phyloP scores from a whole-genome alignment of 2,113 vertebrate species.

The Raja brachyura region DNA sequence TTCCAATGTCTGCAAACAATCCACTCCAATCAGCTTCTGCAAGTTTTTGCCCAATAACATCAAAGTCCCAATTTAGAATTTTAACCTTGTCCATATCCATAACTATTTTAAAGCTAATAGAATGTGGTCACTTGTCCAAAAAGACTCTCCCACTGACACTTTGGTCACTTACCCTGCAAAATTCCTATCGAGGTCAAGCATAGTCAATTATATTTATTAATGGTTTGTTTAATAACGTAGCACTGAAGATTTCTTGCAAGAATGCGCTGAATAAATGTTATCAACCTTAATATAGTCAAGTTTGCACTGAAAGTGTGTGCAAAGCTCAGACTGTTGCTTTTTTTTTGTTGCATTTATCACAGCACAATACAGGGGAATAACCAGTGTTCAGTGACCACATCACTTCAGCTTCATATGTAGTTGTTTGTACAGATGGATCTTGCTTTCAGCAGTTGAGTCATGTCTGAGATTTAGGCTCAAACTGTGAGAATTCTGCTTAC shows the following conservation, averaged over 20 bases:
- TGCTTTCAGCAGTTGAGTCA: constrained; percentile 28
- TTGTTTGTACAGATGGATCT: constrained; percentile 34
- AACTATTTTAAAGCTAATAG: too few relatives aligned
- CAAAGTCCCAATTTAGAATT: too few relatives aligned
- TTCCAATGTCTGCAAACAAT: too few relatives aligned
- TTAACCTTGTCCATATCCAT: too few relatives aligned
- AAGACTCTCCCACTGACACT: too few relatives aligned
- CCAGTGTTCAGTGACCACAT: not conserved
- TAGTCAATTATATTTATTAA: not conserved
- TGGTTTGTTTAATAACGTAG: not conserved
- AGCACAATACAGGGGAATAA: not conserved
- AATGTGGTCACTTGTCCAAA: too few relatives aligned
- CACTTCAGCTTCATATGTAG: not conserved
- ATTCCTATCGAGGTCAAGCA: not conserved
- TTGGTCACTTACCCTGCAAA: not conserved
- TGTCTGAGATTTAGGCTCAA: constrained; percentile 24
- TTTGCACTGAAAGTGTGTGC: not conserved
- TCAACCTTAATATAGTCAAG: not conserved
- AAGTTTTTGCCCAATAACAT: too few relatives aligned
- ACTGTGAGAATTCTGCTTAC: constrained; percentile 30
- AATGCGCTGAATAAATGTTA: not conserved
- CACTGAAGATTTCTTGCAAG: not conserved
- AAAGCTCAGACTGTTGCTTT: not conserved
- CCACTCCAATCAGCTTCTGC: too few relatives aligned
- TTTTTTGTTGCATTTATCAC: not conserved